phyloP scores from a whole-genome alignment of 2,888 invertebrate genomes.

The Gryllus longicercus region DNA sequence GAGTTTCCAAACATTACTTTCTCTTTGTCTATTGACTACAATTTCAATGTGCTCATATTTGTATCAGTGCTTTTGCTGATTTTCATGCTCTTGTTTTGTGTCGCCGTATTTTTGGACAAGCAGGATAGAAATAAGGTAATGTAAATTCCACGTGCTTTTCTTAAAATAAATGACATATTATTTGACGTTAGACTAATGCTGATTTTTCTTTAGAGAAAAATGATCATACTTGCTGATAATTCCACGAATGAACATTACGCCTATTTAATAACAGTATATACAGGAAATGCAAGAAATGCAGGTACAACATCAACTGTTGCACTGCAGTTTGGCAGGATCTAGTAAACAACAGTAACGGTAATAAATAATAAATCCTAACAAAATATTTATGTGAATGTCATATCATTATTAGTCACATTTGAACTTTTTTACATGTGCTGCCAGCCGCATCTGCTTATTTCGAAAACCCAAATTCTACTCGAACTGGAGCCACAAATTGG shows the following conservation, averaged over 20 bases:
- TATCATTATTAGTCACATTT: too few relatives aligned
- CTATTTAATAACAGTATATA: slow-evolving; percentile 39
- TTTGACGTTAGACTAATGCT: too few relatives aligned
- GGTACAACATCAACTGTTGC: slow-evolving; percentile 40
- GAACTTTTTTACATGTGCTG: background rate
- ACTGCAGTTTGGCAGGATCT: slow-evolving; percentile 37
- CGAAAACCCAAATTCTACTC: background rate
- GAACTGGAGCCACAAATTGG: slow-evolving; percentile 25
- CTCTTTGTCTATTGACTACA: too few relatives aligned
- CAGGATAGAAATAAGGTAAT: too few relatives aligned
- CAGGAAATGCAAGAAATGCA: slow-evolving; percentile 36
- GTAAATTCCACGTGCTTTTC: too few relatives aligned
- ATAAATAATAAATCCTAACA: background rate
- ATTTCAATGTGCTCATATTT: too few relatives aligned
- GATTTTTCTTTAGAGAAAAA: slow-evolving; percentile 23
- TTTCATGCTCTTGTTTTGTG: too few relatives aligned
- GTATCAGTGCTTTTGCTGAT: too few relatives aligned
- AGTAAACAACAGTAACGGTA: slow-evolving; percentile 18
- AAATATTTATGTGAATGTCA: too few relatives aligned
- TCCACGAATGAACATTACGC: slow-evolving; percentile 35
- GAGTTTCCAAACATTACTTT: too few relatives aligned
- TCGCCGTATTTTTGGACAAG: too few relatives aligned
- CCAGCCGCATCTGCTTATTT: background rate
- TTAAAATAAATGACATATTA: too few relatives aligned
- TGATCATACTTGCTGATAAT: slow-evolving; percentile 39